These are phyloP conservation scores for Pagrus major DNA, from an alignment of 2,113 vertebrate species.

Conservation along the genomic window DNA sequence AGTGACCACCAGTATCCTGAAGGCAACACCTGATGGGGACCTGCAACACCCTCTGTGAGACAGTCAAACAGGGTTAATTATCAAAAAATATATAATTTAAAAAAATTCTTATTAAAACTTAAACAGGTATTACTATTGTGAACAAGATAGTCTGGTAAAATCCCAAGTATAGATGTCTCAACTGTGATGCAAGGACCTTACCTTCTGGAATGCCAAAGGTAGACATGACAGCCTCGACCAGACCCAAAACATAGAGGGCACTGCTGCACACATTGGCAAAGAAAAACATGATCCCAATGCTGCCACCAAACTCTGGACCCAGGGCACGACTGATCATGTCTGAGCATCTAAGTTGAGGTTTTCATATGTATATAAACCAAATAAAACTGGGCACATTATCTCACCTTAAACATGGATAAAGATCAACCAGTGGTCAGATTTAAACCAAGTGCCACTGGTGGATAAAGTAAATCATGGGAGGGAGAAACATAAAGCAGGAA, in stretches of 20 bases:
- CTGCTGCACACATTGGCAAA: conserved; percentile 90
- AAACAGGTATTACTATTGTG: no score
- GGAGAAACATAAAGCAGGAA: neutral
- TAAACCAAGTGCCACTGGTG: neutral
- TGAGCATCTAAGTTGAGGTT: conserved; percentile 59
- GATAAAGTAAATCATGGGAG: neutral
- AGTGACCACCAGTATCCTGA: conserved; percentile 90
- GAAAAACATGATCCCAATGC: conserved; percentile 93
- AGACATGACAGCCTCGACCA: conserved; percentile 88
- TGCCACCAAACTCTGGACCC: conserved; percentile 91
- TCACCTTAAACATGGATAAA: neutral
- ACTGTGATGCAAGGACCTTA: no score
- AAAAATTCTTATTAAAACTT: no score
- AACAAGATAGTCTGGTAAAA: no score
- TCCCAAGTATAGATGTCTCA: no score
- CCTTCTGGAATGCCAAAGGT: conserved; percentile 85
- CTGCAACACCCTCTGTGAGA: conserved; percentile 51
- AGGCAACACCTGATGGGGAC: conserved; percentile 78
- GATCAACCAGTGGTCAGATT: neutral
- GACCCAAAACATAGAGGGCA: conserved; percentile 88
- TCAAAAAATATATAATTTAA: no score
- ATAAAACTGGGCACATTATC: neutral
- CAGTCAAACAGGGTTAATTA: neutral
- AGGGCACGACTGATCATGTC: conserved; percentile 94
- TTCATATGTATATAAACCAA: neutral